Evolutionary conservation across 2,797 vertebrate species (phyloP), one percentile per base, ranked within the genome.

Genomic region (Clarias fuscus): DNA sequence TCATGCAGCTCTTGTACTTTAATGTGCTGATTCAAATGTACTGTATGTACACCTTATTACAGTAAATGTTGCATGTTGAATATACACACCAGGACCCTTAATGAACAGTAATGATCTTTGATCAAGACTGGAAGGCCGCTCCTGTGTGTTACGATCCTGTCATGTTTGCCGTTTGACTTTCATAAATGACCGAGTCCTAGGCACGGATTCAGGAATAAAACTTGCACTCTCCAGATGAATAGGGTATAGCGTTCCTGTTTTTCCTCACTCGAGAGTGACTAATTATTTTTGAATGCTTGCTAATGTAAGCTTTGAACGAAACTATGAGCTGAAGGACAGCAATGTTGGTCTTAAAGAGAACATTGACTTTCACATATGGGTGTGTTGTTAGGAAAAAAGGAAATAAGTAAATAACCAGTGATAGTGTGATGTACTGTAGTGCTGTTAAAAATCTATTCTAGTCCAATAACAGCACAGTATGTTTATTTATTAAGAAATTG

Each of bases 61-160:
- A 33, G 33, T 8, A 43, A 43, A 43, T 43, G 43, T 43, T 84
- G 68, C 83, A 90, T 82, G 78, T 78, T 86, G 72, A 88, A 88
- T 85, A 88, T 84, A 88, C 85, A 88, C 84, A 71, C 53, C 84
- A 22, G 33, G 11, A 40, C 40, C 62, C 48, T 53, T 48, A 84
- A 79, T 30, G 53, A 62, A 84, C 40, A 33, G 53, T 78, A 17
- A 72, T n/a, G 62, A 81, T n/a, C 64, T 58, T 76, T 37, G 37
- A 70, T 40, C n/a, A 22, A 82, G 64, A 78, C 59, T 80, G 68
- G 56, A 79, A 84, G n/a, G 30, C 73, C 82, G 81, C 58, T 80
- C 65, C 13, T 71, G 15, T 11, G 65, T 78, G n/a, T 73, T 58
- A 27, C 58, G 62, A 56, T 30, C 78, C 71, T 83, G 68, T 84